These are phyloP conservation scores for Pseudeuparius sepicola DNA, from an alignment of 2,888 invertebrate genomes.

Conservation along the genomic window DNA sequence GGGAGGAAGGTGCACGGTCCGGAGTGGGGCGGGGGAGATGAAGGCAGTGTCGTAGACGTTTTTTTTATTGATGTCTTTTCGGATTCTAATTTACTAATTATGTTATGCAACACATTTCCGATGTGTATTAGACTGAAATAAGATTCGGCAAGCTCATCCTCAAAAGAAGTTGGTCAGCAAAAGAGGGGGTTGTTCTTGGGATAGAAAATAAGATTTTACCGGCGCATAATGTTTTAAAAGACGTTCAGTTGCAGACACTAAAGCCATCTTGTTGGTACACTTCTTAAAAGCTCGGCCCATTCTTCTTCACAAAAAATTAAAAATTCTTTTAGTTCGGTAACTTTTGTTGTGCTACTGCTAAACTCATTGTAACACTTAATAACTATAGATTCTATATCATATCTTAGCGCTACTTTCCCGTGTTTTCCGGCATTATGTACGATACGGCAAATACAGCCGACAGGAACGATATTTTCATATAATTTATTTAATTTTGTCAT, in stretches of 20 bases:
- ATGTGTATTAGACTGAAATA: too few relatives aligned
- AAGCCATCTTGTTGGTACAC: constrained; percentile 12
- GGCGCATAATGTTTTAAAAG: constrained; percentile 11
- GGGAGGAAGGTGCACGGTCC: too few relatives aligned
- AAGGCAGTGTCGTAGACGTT: too few relatives aligned
- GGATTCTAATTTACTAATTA: too few relatives aligned
- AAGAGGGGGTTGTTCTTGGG: constrained; percentile 4
- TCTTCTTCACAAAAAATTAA: constrained; percentile 11
- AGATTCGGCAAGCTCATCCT: constrained; percentile 11
- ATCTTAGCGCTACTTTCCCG: constrained; percentile 8
- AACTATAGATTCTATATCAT: constrained; percentile 9
- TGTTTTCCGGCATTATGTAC: too few relatives aligned
- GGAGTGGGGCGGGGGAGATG: too few relatives aligned
- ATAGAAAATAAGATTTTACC: constrained; percentile 12
- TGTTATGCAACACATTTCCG: too few relatives aligned
- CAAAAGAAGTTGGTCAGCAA: constrained; percentile 10
- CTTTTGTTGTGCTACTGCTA: constrained; percentile 12
- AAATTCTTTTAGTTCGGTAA: constrained; percentile 10
- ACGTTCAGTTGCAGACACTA: constrained; percentile 7
- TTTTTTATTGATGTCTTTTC: too few relatives aligned
- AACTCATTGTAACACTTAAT: too few relatives aligned
- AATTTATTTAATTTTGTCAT: constrained; percentile 9
- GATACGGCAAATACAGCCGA: constrained; percentile 8
- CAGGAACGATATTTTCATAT: constrained; percentile 9
- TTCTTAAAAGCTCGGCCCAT: constrained; percentile 11